Evolutionary conservation across 2,888 invertebrate genomes (phyloP).

Genomic region (Luffia ferchaultella): DNA sequence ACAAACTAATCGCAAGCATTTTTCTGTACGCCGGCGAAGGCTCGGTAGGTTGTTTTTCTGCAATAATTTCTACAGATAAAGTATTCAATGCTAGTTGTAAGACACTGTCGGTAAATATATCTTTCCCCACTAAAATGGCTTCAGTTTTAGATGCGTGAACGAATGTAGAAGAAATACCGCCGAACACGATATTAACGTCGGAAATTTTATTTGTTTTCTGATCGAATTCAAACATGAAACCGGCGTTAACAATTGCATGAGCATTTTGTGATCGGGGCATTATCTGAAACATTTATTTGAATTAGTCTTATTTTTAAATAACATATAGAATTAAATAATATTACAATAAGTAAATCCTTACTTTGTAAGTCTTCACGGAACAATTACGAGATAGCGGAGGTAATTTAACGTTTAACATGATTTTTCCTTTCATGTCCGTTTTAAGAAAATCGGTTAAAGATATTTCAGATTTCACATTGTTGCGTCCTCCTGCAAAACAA

Average conservation of each 20-base stretch:
- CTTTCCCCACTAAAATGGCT: constrained; percentile 44
- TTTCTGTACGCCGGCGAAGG: constrained; percentile 66
- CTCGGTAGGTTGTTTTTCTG: constrained; percentile 47
- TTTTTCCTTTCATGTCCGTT: constrained; percentile 33
- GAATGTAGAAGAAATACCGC: constrained; percentile 57
- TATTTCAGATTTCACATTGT: constrained; percentile 20
- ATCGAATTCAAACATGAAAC: constrained; percentile 68
- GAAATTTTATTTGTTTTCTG: constrained; percentile 36
- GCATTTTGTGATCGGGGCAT: constrained; percentile 78
- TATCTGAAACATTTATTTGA: constrained; percentile 57
- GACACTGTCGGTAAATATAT: constrained; percentile 36
- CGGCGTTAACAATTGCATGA: constrained; percentile 79
- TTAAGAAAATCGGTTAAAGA: constrained; percentile 32
- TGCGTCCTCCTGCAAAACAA: constrained; percentile 10
- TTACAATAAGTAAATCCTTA: no score
- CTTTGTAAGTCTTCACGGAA: constrained; percentile 35
- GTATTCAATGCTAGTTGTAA: constrained; percentile 35
- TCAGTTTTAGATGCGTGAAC: constrained; percentile 62
- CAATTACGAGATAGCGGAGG: constrained; percentile 31
- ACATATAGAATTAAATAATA: no score
- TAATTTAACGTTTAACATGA: constrained; percentile 32
- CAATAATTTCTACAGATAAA: constrained; percentile 28
- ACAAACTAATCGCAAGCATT: constrained; percentile 65
- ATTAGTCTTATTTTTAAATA: no score
- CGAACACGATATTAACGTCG: constrained; percentile 65